Percentiles rank a stretch among this genome's conserved stretches.
Conservation (phyloP, 53 echinoderm and acorn worm genomes). For the Apostichopus leukothele region DNA sequence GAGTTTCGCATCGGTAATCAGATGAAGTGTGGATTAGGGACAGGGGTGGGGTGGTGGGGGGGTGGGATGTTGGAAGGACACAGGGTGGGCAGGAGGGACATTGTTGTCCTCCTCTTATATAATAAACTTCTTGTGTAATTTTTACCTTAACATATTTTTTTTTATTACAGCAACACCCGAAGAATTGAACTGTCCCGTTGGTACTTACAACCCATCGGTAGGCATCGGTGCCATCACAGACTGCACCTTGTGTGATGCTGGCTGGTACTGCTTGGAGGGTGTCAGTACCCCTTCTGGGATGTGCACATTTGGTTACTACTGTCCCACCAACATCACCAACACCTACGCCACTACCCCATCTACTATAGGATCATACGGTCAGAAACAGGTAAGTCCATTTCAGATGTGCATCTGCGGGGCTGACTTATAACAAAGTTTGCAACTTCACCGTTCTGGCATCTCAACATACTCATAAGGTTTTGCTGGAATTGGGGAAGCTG, state of each 20-base stretch:
- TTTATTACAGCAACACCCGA: constrained; percentile 67
- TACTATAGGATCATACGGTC: constrained; percentile 89
- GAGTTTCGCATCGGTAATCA: too few relatives aligned
- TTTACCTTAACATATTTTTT: background rate
- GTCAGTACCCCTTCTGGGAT: constrained; percentile 50
- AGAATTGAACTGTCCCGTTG: constrained; percentile 91
- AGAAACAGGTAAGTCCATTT: constrained; percentile 68
- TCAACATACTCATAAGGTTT: too few relatives aligned
- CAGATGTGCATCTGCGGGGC: too few relatives aligned
- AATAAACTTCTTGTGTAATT: too few relatives aligned
- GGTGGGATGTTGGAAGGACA: background rate
- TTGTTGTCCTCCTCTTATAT: too few relatives aligned
- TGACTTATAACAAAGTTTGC: too few relatives aligned
- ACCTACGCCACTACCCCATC: constrained; percentile 73
- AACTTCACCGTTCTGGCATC: too few relatives aligned
- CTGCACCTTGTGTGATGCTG: constrained; percentile 87
- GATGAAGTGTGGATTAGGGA: too few relatives aligned
- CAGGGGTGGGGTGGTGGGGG: background rate
- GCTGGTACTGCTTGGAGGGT: constrained; percentile 80
- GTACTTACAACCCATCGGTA: constrained; percentile 84
- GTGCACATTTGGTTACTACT: constrained; percentile 78
- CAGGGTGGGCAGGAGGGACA: too few relatives aligned
- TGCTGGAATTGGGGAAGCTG: too few relatives aligned
- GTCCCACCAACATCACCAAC: constrained; percentile 90
- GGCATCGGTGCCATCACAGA: constrained; percentile 87